Evolutionary conservation across 2,888 invertebrate genomes (phyloP), one percentile per base, ranked within the genome.

Genomic region (Phengaris arion): DNA sequence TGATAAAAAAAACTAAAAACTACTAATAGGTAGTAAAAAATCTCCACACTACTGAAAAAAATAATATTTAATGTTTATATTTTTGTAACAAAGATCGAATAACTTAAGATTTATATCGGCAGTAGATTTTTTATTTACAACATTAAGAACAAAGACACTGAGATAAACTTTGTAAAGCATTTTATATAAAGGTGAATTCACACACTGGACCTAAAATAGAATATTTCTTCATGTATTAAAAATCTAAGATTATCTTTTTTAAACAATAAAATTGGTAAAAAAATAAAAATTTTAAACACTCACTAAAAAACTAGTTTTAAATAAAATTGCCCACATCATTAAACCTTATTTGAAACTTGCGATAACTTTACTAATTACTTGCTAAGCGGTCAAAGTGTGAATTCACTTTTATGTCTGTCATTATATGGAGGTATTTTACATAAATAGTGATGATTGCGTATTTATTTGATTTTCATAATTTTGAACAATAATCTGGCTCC

Each of bases 1-100:
- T 85, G 86, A 90, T 90, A 86, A 90, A 92, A 83, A 91, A 89
- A 92, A 91, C 90, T 90, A 90, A 86, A 89, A 89, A 86, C 91
- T 91, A 92, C 83, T 82, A 84, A 86, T 84, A 85, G 84, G 84
- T 86, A 86, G 85, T 86, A 86, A 85, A 85, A 88, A 85, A 83
- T 84, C 82, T 82, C 81, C 84, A 83, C 82, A 83, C 81, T 83
- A 82, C 81, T 82, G 82, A 85, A 82, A 85, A 84, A 81, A 82
- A 83, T 35, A 83, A 83, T 84, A 83, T 81, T 82, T 83, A 84
- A 22, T 22, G 22, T 22, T 22, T 22, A 84, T 69, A 68, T 72
- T 54, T 83, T 84, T 72, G 84, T 84, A 85, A 81, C 81, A 83
- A 85, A 84, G 82, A 80, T 77, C 79, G 81, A 81, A 84, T 81